These are phyloP conservation scores for Boloria selene DNA, from an alignment of 2,888 invertebrate genomes.

Conservation along the genomic window DNA sequence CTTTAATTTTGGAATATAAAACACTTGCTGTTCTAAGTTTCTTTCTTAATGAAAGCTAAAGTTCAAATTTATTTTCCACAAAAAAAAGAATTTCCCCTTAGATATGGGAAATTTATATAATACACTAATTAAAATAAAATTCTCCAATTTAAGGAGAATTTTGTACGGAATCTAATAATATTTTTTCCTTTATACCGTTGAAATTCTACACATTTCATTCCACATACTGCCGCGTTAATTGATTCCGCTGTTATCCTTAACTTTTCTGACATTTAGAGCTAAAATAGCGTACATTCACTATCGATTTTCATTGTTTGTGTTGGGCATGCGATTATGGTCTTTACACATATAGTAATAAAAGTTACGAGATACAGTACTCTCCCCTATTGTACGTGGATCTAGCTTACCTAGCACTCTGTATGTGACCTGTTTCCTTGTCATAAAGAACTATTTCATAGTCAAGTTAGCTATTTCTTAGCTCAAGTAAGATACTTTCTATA, in stretches of 20 bases:
- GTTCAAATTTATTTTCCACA: no score
- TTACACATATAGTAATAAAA: not conserved
- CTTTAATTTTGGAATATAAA: no score
- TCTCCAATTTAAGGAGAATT: no score
- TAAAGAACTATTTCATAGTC: constrained; percentile 11
- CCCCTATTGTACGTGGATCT: constrained; percentile 2
- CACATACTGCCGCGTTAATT: not conserved
- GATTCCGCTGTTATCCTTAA: not conserved
- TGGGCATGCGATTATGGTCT: constrained; percentile 1
- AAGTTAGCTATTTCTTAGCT: constrained; percentile 13
- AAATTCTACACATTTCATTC: no score
- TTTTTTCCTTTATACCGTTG: no score
- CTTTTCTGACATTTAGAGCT: constrained; percentile 9
- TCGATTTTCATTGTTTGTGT: constrained; percentile 21
- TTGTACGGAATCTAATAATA: no score
- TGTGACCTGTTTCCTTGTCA: constrained; percentile 18
- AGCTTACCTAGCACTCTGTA: constrained; percentile 13
- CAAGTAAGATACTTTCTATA: not conserved
- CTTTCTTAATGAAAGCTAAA: no score
- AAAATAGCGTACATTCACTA: constrained; percentile 20
- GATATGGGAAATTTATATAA: no score
- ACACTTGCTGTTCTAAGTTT: no score
- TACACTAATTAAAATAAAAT: no score
- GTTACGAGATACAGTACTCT: not conserved
- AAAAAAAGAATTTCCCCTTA: no score